Evolutionary conservation across 2,113 vertebrate genomes (phyloP).

Genomic region (Casuarius casuarius): DNA sequence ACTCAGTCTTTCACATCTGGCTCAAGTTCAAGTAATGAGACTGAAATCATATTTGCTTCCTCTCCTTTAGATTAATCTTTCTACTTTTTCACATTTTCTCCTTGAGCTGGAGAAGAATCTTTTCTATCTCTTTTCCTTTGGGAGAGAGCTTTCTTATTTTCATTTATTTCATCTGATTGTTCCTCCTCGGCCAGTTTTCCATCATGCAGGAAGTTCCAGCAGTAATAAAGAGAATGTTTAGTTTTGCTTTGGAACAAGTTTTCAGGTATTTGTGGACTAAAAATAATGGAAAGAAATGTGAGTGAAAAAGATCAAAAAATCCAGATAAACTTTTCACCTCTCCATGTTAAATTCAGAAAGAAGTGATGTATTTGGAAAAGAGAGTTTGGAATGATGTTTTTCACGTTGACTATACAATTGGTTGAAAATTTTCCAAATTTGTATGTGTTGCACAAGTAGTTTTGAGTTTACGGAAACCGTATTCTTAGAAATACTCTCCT

Average conservation of each 20-base stretch:
- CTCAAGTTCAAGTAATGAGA: neutral
- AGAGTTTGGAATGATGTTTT: neutral
- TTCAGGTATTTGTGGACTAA: neutral
- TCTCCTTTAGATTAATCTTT: neutral
- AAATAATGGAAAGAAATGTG: neutral
- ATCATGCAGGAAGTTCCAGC: neutral
- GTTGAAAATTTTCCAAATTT: neutral
- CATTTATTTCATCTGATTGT: neutral
- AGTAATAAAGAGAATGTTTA: neutral
- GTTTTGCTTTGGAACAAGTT: neutral
- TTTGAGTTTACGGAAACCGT: neutral
- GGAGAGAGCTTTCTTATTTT: neutral
- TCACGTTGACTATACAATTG: neutral
- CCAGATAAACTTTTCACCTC: neutral
- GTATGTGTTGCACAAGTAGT: neutral
- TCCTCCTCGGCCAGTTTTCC: neutral
- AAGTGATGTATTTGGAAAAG: neutral
- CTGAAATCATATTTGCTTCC: neutral
- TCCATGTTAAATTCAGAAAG: neutral
- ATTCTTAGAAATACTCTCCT: neutral
- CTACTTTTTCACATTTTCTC: neutral
- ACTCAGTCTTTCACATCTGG: neutral
- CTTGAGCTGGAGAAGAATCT: neutral
- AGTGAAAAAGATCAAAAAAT: neutral
- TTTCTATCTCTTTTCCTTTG: rapidly evolving